A percentile compares a stretch with the other conserved stretches of the same genome.
These are phyloP conservation scores for Sphaerophoria rueppellii DNA, from an alignment of 2,888 invertebrate species.

Conservation along the genomic window DNA sequence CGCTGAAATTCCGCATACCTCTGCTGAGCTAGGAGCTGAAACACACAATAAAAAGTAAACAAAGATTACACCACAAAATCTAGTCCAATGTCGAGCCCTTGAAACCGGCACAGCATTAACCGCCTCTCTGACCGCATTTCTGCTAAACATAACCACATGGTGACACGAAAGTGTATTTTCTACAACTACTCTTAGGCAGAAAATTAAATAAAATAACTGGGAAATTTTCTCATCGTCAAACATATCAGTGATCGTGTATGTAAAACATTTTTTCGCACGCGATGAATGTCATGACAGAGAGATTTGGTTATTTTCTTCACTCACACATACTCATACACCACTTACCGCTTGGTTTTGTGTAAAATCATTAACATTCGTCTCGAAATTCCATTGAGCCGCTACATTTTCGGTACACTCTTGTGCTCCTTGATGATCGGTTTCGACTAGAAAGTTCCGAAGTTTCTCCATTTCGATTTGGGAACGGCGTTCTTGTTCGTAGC, in stretches of 20 bases:
- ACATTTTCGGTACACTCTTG: conserved; percentile 93
- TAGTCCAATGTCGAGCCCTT: conserved; percentile 60
- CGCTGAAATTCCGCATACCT: conserved; percentile 92
- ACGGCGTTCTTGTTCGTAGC: conserved; percentile 81
- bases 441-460: conserved; percentile 84
- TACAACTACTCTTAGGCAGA: conserved; percentile 1
- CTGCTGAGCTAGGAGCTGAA: conserved; percentile 91
- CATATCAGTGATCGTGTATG: conserved; percentile 35
- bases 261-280: conserved; percentile 52
- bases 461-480: conserved; percentile 80
- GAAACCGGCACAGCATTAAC: conserved; percentile 29
- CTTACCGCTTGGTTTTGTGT: conserved; percentile 93
- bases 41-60: conserved; percentile 73
- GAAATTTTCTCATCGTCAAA: conserved; percentile 54
- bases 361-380: conserved; percentile 92
- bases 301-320: conserved; percentile 14
- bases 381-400: conserved; percentile 94
- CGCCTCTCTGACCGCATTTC: conserved; percentile 58
- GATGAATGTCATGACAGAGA: conserved; percentile 62
- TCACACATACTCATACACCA: conserved; percentile 75
- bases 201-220: conserved; percentile 56
- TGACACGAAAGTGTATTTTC: conserved; percentile 32
- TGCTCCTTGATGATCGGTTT: conserved; percentile 89
- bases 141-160: conserved; percentile 58
- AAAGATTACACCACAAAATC: conserved; percentile 32